Base-by-base conservation (phyloP, 2,797 vertebrate species). In the Calcarius lapponicus region DNA sequence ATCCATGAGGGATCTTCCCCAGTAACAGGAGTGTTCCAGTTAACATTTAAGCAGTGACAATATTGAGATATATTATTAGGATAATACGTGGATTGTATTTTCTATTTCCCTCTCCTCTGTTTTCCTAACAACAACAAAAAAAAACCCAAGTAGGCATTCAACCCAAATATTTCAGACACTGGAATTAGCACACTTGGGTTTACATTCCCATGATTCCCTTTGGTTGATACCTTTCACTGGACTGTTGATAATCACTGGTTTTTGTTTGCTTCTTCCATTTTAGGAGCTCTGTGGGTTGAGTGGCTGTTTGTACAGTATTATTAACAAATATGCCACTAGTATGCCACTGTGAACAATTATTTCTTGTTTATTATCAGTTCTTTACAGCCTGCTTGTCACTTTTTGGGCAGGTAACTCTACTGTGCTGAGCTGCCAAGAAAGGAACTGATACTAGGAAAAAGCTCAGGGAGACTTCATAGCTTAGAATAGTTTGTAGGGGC, bases 191-290 rank as follows among this genome's bases (percentile, higher is more conserved):
- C 66, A 9, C 15, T 67, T 57, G 57, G 34, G 53, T 90, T 93
- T 85, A 54, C 78, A 73, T 90, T 95, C 86, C 80, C 73, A 71
- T 54, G 65, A 14, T 70, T 92, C 86, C n/a, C 38, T 71, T 82
- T 60, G 40, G 54, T 14, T 87, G 82, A 87, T 95, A 90, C 62
- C 58, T 96, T 95, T 96, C 60, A 88, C 82, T 91, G 50, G 20
- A 16, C 65, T 90, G 31, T 85, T 89, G 82, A 80, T 94, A 93
- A 92, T 88, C 67, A 42, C 43, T 50, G 67, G 0, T 2, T 53
- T 79, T 75, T 94, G 43, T 95, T 97, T 96, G 61, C 62, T 94
- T 60, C 89, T 92, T 95, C 72, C 60, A 47, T 67, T 80, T 89
- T 36, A 73, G 84, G 21, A 62, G 84, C 75, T 94, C 42, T 92